phyloP scores from a whole-genome alignment of 2,888 invertebrate species.

The Gymnosoma rotundatum region DNA sequence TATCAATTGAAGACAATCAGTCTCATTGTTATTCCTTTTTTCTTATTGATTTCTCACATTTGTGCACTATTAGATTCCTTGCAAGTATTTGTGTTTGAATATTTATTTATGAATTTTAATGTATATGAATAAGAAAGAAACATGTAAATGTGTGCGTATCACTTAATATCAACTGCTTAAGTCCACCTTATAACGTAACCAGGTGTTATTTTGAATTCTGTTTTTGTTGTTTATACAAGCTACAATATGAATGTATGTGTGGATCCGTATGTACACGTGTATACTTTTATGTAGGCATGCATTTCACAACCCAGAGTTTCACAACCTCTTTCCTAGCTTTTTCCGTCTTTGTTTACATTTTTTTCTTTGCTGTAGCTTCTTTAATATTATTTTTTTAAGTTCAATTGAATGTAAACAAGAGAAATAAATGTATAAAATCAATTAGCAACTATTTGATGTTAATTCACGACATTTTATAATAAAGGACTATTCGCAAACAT shows the following conservation, averaged over 20 bases:
- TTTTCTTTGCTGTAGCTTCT: slow-evolving; percentile 55
- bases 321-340: slow-evolving; percentile 53
- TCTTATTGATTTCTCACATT: slow-evolving; percentile 74
- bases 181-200: slow-evolving; percentile 66
- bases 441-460: too few species aligned
- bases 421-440: neutral
- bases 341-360: slow-evolving; percentile 54
- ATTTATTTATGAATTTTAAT: slow-evolving; percentile 24
- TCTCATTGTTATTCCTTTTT: slow-evolving; percentile 78
- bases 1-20: slow-evolving; percentile 79
- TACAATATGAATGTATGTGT: slow-evolving; percentile 5
- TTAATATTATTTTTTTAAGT: slow-evolving; percentile 42
- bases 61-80: slow-evolving; percentile 51
- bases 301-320: slow-evolving; percentile 55
- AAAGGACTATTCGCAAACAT: too few species aligned
- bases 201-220: slow-evolving; percentile 63
- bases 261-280: slow-evolving; percentile 6
- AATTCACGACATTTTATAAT: too few species aligned
- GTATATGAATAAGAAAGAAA: slow-evolving; percentile 10
- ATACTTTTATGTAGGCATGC: slow-evolving; percentile 8
- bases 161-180: slow-evolving; percentile 51
- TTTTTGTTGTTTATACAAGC: slow-evolving; percentile 4
- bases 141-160: slow-evolving; percentile 31
- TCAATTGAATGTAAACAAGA: neutral
- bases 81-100: slow-evolving; percentile 24